These are phyloP conservation scores for Clarias macrocephalus DNA, from an alignment of 2,113 vertebrate genomes.

Conservation along the genomic window DNA sequence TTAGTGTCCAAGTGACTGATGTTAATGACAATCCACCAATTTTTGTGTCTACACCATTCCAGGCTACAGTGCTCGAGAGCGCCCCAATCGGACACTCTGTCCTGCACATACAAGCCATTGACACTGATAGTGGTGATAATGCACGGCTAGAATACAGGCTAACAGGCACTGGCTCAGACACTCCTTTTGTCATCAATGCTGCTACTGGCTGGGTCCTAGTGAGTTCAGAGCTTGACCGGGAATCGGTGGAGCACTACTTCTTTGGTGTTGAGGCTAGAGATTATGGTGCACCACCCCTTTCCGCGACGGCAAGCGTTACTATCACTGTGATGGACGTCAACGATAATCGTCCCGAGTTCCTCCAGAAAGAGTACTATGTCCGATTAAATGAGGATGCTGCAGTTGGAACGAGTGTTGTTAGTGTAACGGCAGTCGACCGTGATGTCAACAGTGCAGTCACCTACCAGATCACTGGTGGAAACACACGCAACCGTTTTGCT, in stretches of 20 bases:
- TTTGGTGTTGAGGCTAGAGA: constrained; percentile 94
- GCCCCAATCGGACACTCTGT: constrained; percentile 93
- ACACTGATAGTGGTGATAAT: constrained; percentile 91
- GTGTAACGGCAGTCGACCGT: constrained; percentile 88
- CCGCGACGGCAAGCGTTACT: constrained; percentile 91
- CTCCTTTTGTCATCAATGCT: constrained; percentile 91
- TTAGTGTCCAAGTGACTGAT: constrained; percentile 93
- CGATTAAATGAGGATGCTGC: constrained; percentile 91
- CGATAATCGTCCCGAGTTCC: constrained; percentile 94
- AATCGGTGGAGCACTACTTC: constrained; percentile 91
- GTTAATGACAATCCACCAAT: constrained; percentile 96
- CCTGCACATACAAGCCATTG: constrained; percentile 95
- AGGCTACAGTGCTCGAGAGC: constrained; percentile 92
- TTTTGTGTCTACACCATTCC: constrained; percentile 97
- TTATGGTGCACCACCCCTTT: constrained; percentile 88
- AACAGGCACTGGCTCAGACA: constrained; percentile 81
- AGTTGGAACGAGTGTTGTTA: constrained; percentile 92
- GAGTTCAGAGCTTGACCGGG: constrained; percentile 90
- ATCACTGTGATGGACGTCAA: constrained; percentile 97
- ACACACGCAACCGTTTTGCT: constrained; percentile 94
- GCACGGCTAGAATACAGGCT: constrained; percentile 91
- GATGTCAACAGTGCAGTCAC: constrained; percentile 96
- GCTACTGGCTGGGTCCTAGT: constrained; percentile 97
- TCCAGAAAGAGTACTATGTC: constrained; percentile 90
- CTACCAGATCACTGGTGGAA: constrained; percentile 96